Conservation (phyloP, 2,797 vertebrate species). For the Telmatherina bonti region DNA sequence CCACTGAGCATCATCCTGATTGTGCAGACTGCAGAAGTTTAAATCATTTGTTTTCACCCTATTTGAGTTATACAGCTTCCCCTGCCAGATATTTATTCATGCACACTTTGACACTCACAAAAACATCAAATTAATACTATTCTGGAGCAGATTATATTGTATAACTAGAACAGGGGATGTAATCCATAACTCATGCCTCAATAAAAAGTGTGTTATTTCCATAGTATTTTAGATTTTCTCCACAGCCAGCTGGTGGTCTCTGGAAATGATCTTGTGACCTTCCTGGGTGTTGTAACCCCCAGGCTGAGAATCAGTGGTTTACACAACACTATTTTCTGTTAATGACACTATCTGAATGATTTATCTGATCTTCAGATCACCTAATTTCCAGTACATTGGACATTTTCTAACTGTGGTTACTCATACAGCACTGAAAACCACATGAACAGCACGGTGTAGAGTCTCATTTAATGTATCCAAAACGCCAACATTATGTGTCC, state of each 20-base stretch:
- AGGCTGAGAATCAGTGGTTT: not conserved
- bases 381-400: not conserved
- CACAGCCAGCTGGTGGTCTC: not conserved
- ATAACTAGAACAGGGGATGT: not conserved
- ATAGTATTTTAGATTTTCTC: not conserved
- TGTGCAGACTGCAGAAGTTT: not conserved
- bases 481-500: no score
- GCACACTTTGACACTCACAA: not conserved
- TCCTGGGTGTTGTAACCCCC: not conserved
- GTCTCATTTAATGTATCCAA: no score
- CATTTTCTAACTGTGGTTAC: not conserved
- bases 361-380: not conserved
- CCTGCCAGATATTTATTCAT: not conserved
- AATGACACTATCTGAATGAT: not conserved
- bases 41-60: no score
- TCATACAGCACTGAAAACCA: not conserved
- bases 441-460: not conserved
- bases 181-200: not conserved
- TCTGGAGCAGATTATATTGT: not conserved
- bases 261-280: not conserved
- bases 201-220: not conserved
- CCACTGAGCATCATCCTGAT: not conserved
- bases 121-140: not conserved
- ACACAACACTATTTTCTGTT: no score
- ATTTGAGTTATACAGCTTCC: not conserved